phyloP scores from a whole-genome alignment of 1,140 invertebrate genomes.

The Penaeus japonicus region DNA sequence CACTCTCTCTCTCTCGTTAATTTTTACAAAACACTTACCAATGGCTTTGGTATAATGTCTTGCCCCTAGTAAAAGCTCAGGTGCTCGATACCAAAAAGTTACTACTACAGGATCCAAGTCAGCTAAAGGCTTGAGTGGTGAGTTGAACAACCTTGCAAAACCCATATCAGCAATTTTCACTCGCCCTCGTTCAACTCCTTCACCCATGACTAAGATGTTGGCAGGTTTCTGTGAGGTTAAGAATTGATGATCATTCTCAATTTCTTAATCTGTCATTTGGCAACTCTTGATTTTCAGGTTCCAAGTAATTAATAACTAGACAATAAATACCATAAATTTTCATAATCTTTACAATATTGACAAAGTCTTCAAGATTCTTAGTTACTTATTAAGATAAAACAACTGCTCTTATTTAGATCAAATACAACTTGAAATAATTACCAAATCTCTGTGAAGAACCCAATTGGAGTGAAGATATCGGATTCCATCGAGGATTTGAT shows the following conservation, averaged over 20 bases:
- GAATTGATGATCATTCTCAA: background rate
- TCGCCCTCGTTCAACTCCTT: slow-evolving; percentile 93
- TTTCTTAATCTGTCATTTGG: too few species aligned
- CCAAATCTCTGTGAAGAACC: slow-evolving; percentile 98
- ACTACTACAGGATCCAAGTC: slow-evolving; percentile 99
- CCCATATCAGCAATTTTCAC: slow-evolving; percentile 99
- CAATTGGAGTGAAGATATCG: slow-evolving; percentile 99
- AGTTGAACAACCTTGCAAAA: slow-evolving; percentile 98
- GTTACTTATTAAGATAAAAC: background rate
- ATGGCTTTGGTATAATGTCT: slow-evolving; percentile 99
- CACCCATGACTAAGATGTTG: slow-evolving; percentile 99
- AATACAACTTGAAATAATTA: slow-evolving; percentile 65
- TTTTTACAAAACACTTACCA: slow-evolving; percentile 69
- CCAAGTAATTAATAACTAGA: too few species aligned
- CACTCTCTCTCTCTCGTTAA: too few species aligned
- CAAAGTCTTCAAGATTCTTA: too few species aligned
- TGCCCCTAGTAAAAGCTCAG: slow-evolving; percentile 94
- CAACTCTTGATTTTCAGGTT: too few species aligned
- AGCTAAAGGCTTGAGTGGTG: slow-evolving; percentile 95
- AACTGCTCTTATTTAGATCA: slow-evolving; percentile 14
- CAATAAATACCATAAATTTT: too few species aligned
- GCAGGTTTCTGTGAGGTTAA: slow-evolving; percentile 82
- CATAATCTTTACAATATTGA: too few species aligned
- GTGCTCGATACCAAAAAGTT: slow-evolving; percentile 99
- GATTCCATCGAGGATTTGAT: slow-evolving; percentile 99